A percentile compares a stretch with the other conserved stretches of the same genome.
Conservation (phyloP, 2,888 invertebrate genomes). For the Melieria picta region DNA sequence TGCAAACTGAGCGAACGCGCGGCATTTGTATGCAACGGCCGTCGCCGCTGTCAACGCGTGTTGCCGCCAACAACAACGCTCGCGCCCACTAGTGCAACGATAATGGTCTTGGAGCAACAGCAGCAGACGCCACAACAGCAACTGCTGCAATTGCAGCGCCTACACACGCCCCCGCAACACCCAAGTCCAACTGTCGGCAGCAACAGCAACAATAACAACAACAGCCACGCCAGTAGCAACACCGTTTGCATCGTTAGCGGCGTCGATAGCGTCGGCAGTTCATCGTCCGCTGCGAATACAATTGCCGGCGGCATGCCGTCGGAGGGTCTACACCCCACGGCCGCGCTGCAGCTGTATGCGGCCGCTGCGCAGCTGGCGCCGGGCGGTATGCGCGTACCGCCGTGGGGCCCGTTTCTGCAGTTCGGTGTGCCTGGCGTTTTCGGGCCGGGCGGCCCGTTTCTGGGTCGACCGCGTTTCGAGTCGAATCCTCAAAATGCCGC, state of each 20-base stretch:
- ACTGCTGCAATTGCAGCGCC: slow-evolving; percentile 29
- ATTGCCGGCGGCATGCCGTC: slow-evolving; percentile 53
- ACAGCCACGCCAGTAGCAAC: slow-evolving; percentile 22
- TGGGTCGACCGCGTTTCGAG: slow-evolving; percentile 60
- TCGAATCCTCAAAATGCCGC: slow-evolving; percentile 54
- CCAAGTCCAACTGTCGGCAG: slow-evolving; percentile 37
- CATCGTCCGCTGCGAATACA: slow-evolving; percentile 14
- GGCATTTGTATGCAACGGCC: not conserved
- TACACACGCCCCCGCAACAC: slow-evolving; percentile 24
- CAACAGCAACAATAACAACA: not conserved
- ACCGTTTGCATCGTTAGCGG: slow-evolving; percentile 29
- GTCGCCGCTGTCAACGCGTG: not conserved
- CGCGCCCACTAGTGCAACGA: slow-evolving; percentile 35
- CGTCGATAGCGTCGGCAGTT: slow-evolving; percentile 29
- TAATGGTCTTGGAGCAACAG: slow-evolving; percentile 61
- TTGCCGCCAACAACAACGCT: slow-evolving; percentile 8
- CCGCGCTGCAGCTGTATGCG: slow-evolving; percentile 62
- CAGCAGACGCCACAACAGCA: slow-evolving; percentile 43
- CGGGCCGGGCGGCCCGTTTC: slow-evolving; percentile 58
- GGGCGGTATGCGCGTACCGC: slow-evolving; percentile 62
- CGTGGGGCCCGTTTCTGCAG: slow-evolving; percentile 62
- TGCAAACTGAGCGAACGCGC: slow-evolving; percentile 8
- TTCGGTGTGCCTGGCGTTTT: slow-evolving; percentile 63
- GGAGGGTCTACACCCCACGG: slow-evolving; percentile 63
- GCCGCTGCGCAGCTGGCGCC: slow-evolving; percentile 63